Conservation (phyloP, 2,888 invertebrate genomes). For the Elgonia sp. region DNA sequence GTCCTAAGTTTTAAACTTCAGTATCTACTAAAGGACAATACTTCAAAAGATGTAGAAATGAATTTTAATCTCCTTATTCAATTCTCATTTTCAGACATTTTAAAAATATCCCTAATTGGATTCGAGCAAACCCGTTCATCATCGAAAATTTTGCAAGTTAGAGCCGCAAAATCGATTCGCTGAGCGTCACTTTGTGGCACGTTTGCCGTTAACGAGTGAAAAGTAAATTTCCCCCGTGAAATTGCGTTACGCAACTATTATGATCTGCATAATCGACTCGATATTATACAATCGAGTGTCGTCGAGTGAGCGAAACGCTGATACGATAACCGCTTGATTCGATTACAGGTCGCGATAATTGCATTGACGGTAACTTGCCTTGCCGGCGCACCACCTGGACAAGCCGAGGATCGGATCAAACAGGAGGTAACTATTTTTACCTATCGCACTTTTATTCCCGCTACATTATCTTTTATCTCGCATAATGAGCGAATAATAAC, state of each 20-base stretch:
- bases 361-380: slow-evolving; percentile 83
- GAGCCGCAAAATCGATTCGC: slow-evolving; percentile 47
- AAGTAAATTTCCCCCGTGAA: slow-evolving; percentile 62
- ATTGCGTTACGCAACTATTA: slow-evolving; percentile 71
- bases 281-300: slow-evolving; percentile 71
- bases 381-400: slow-evolving; percentile 86
- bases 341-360: slow-evolving; percentile 85
- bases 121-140: slow-evolving; percentile 41
- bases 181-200: slow-evolving; percentile 64
- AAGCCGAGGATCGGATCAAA: slow-evolving; percentile 85
- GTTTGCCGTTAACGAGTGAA: slow-evolving; percentile 62
- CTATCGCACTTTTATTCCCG: slow-evolving; percentile 8
- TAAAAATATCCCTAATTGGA: no score
- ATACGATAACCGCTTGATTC: slow-evolving; percentile 77
- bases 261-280: slow-evolving; percentile 70
- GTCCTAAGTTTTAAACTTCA: no score
- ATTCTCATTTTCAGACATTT: no score
- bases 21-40: no score
- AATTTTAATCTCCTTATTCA: no score
- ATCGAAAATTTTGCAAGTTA: slow-evolving; percentile 27
- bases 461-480: slow-evolving; percentile 41
- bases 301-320: slow-evolving; percentile 64
- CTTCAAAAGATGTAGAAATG: no score
- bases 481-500: slow-evolving; percentile 50
- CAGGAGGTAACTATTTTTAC: slow-evolving; percentile 84